phyloP scores from a whole-genome alignment of 2,797 vertebrate species.

The Heliangelus exortis region DNA sequence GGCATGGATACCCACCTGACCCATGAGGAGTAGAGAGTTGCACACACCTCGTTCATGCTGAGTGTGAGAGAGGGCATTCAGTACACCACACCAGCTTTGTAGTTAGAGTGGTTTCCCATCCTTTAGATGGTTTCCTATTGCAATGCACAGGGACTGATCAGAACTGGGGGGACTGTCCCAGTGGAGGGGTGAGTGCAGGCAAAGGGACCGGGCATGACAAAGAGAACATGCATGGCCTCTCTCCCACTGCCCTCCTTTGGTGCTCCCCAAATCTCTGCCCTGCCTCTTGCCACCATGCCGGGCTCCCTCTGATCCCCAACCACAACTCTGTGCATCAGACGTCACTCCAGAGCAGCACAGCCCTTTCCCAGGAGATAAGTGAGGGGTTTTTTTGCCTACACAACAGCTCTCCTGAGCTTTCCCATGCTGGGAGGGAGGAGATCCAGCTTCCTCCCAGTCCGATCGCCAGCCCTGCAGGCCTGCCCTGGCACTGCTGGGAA shows the following conservation, averaged over 20 bases:
- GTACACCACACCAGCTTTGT: not conserved
- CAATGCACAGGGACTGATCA: not conserved
- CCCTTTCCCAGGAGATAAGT: conserved; percentile 69
- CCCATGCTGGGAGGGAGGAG: conserved; percentile 57
- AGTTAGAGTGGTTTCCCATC: not conserved
- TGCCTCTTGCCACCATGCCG: not conserved
- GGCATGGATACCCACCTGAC: accelerated
- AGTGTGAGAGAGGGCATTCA: not conserved
- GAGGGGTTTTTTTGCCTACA: conserved; percentile 5
- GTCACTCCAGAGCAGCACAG: not conserved
- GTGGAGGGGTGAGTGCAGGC: accelerated
- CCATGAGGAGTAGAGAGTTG: not conserved
- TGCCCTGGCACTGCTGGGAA: conserved; percentile 46
- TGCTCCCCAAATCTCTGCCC: not conserved
- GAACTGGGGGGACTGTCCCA: not conserved
- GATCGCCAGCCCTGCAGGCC: not conserved
- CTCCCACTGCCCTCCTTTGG: not conserved
- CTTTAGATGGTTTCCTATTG: not conserved
- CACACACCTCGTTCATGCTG: not conserved
- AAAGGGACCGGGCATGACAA: not conserved
- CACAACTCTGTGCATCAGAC: not conserved
- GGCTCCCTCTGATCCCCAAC: conserved; percentile 32
- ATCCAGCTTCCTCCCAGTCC: conserved; percentile 42
- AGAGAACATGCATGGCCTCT: not conserved
- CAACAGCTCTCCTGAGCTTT: conserved; percentile 54